Percentiles rank a stretch among this genome's conserved stretches.
Conservation (phyloP, 1,140 invertebrate genomes). For the Philaenus spumarius region DNA sequence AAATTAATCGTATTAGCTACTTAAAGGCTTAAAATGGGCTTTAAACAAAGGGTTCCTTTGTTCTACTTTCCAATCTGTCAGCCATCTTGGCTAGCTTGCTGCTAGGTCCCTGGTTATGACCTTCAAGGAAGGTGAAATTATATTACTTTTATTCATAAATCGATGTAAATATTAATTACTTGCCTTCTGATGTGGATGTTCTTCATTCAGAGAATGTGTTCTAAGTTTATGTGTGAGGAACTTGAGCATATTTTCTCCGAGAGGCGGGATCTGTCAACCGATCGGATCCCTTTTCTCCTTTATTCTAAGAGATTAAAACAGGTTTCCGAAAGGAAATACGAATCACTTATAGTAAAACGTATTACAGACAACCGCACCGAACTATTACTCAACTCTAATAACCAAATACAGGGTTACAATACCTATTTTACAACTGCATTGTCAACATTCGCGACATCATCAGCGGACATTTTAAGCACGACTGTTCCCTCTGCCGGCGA, state of each 20-base stretch:
- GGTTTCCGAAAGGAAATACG: not conserved
- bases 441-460: conserved; percentile 1
- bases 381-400: too few species aligned
- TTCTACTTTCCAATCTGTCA: conserved; percentile 28
- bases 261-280: conserved; percentile 11
- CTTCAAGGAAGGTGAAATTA: conserved; percentile 30
- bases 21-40: too few species aligned
- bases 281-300: conserved; percentile 12
- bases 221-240: conserved; percentile 71
- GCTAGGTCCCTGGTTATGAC: conserved; percentile 27
- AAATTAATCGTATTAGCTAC: too few species aligned
- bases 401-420: not conserved
- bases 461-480: conserved; percentile 27
- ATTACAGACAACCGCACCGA: too few species aligned
- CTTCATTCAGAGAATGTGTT: conserved; percentile 73
- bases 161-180: conserved; percentile 34
- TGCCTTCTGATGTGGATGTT: conserved; percentile 57
- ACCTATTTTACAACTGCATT: conserved; percentile 12
- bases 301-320: not conserved
- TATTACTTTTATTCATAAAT: conserved; percentile 3
- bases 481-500: conserved; percentile 38
- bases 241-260: conserved; percentile 60
- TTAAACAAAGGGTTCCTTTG: conserved; percentile 22
- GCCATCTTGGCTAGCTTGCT: conserved; percentile 31
- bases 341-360: too few species aligned